Percentiles rank a stretch among this genome's conserved stretches.
Evolutionary conservation across 2,797 vertebrate genomes (phyloP).

Genomic region (Cyclopterus lumpus): DNA sequence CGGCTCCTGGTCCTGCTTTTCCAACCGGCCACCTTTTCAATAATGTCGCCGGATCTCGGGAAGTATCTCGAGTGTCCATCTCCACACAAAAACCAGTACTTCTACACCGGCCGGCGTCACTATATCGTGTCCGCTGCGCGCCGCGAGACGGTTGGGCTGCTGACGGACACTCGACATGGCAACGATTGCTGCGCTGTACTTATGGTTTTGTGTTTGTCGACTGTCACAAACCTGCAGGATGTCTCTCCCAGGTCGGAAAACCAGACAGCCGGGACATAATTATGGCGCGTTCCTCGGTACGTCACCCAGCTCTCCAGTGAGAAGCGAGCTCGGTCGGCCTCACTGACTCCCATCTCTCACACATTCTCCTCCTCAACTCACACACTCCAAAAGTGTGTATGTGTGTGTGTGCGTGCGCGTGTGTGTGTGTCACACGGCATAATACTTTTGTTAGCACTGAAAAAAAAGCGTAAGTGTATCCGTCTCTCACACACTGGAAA

Average conservation of each 20-base stretch:
- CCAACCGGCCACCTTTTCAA: conserved; percentile 20
- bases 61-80: background rate
- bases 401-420: background rate
- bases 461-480: conserved; percentile 50
- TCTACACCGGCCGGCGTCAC: conserved; percentile 28
- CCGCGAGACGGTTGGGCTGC: conserved; percentile 23
- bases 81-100: background rate
- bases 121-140: conserved; percentile 25
- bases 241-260: conserved; percentile 33
- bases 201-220: conserved; percentile 55
- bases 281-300: conserved; percentile 47
- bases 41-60: conserved; percentile 9
- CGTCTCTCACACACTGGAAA: conserved; percentile 20
- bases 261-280: conserved; percentile 55
- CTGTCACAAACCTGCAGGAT: conserved; percentile 46
- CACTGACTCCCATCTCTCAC: conserved; percentile 47
- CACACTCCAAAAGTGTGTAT: conserved; percentile 18
- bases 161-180: conserved; percentile 38
- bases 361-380: conserved; percentile 41
- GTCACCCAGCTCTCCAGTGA: conserved; percentile 44
- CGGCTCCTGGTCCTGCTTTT: conserved; percentile 6
- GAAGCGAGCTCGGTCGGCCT: conserved; percentile 38
- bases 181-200: conserved; percentile 15
- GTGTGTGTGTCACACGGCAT: conserved; percentile 16
- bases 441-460: conserved; percentile 58